Conservation (phyloP, 2,888 invertebrate genomes). For the Anthrax anthrax region DNA sequence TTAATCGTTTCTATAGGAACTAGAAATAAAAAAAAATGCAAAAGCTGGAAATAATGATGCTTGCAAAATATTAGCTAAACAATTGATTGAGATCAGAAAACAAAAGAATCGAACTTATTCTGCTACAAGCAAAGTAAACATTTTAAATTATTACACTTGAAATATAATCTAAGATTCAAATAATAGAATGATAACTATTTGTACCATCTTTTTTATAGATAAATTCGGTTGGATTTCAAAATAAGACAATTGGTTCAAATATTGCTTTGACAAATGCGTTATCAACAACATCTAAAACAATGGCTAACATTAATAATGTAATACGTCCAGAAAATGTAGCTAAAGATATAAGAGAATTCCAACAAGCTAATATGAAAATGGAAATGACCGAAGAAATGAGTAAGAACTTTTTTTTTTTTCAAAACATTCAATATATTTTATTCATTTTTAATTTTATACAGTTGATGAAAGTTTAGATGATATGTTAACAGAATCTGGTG, state of each 20-base stretch:
- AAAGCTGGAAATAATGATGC: constrained; percentile 77
- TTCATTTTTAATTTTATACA: constrained; percentile 28
- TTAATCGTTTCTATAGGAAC: constrained; percentile 52
- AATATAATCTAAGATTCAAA: no score
- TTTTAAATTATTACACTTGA: no score
- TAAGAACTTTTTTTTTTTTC: constrained; percentile 35
- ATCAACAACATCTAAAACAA: constrained; percentile 77
- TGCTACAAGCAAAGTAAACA: constrained; percentile 59
- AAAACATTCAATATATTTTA: not conserved
- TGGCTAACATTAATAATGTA: constrained; percentile 74
- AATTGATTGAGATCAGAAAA: constrained; percentile 72
- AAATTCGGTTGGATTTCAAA: constrained; percentile 64
- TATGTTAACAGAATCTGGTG: constrained; percentile 75
- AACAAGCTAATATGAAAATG: constrained; percentile 73
- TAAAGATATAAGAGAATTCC: constrained; percentile 70
- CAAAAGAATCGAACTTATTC: constrained; percentile 71
- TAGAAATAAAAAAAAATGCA: constrained; percentile 79
- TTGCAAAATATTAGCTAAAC: constrained; percentile 72
- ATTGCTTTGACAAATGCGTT: constrained; percentile 75
- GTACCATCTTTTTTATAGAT: constrained; percentile 23
- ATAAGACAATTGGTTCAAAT: constrained; percentile 83
- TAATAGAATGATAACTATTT: no score
- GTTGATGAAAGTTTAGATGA: constrained; percentile 85
- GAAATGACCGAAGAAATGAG: constrained; percentile 94
- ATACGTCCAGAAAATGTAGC: constrained; percentile 77